Evolutionary conservation across 30 jellyfish, hydroid and myxozoan species (phyloP).

Genomic region (Calvadosia cruxmelitensis): DNA sequence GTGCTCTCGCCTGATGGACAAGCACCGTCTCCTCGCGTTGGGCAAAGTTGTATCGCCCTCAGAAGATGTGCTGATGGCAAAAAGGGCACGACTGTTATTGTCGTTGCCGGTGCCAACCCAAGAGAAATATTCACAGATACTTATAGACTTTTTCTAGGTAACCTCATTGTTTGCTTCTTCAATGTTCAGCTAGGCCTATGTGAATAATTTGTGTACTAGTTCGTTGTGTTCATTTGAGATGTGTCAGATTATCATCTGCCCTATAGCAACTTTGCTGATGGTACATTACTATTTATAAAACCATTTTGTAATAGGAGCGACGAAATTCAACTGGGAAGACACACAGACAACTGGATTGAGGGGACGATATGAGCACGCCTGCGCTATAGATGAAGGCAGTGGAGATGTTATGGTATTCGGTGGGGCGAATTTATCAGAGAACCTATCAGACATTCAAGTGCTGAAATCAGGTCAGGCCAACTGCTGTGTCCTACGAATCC

Average conservation of each 20-base stretch:
- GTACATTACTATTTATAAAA: too few species aligned
- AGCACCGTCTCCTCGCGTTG: conserved; percentile 51
- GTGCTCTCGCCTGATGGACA: conserved; percentile 28
- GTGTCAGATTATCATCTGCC: not conserved
- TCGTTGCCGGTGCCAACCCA: conserved; percentile 59
- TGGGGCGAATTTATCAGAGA: conserved; percentile 35
- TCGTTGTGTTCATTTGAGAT: not conserved
- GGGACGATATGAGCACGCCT: conserved; percentile 48
- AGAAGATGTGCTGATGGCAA: not conserved
- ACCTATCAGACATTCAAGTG: conserved; percentile 22
- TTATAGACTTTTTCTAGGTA: too few species aligned
- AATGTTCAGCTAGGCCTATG: too few species aligned
- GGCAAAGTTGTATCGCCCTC: conserved; percentile 30
- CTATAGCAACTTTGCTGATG: too few species aligned
- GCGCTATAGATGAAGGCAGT: conserved; percentile 10
- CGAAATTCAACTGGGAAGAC: conserved; percentile 17
- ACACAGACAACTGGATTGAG: conserved; percentile 13
- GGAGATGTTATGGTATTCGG: conserved; percentile 39
- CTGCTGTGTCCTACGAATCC: not conserved
- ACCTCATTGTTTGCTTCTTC: too few species aligned
- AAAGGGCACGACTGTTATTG: not conserved
- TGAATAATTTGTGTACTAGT: too few species aligned
- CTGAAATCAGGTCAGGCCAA: conserved; percentile 16
- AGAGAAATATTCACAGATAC: conserved; percentile 32
- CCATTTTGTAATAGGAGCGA: conserved; percentile 4